Percentiles rank a stretch among this genome's conserved stretches.
Evolutionary conservation across 2,113 vertebrate genomes (phyloP).

Genomic region (Condylura cristata): DNA sequence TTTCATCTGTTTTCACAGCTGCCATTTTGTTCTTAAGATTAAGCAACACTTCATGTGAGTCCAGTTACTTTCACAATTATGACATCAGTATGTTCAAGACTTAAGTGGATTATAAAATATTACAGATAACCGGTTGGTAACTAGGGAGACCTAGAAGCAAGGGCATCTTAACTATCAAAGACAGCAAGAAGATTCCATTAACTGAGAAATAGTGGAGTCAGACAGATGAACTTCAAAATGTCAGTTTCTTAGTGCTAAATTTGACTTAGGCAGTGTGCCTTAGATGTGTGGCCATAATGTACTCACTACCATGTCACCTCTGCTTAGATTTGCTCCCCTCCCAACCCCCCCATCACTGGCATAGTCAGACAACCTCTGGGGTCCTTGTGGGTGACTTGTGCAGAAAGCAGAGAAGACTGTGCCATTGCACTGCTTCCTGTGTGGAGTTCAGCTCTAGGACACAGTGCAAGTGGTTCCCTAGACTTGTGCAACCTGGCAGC

Average conservation of each 20-base stretch:
- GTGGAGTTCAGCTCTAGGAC: neutral
- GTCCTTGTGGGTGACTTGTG: neutral
- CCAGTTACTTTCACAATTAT: conserved; percentile 49
- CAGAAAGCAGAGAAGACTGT: neutral
- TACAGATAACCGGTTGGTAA: conserved; percentile 15
- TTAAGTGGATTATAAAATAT: conserved; percentile 56
- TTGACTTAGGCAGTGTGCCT: neutral
- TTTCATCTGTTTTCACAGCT: conserved; percentile 83
- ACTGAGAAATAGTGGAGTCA: neutral
- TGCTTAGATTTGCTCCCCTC: neutral
- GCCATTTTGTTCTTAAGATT: conserved; percentile 74
- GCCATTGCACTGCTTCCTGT: neutral
- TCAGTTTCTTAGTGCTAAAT: neutral
- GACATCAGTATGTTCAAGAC: conserved; percentile 29
- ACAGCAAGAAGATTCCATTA: conserved; percentile 18
- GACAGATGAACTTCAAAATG: neutral
- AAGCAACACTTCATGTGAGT: conserved; percentile 59
- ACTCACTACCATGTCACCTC: neutral
- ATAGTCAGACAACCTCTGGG: neutral
- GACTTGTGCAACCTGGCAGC: neutral
- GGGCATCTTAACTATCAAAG: conserved; percentile 16
- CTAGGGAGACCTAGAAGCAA: conserved; percentile 48
- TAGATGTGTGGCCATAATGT: neutral
- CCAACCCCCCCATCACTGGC: neutral
- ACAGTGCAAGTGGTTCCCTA: neutral